Evolutionary conservation across 2,113 vertebrate genomes (phyloP).

Genomic region (Athene cunicularia): DNA sequence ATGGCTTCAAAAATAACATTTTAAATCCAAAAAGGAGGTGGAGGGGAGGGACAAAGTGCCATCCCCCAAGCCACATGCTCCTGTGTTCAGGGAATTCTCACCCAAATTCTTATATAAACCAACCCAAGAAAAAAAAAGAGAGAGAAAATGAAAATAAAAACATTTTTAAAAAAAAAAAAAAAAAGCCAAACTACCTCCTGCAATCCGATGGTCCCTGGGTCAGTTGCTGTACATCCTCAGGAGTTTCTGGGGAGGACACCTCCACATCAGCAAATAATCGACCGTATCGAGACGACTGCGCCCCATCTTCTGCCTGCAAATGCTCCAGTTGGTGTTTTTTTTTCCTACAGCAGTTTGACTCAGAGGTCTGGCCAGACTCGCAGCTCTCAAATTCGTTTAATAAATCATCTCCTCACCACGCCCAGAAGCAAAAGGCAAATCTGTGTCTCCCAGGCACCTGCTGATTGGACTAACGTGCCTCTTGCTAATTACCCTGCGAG

Average conservation of each 20-base stretch:
- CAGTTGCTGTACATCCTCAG: not conserved
- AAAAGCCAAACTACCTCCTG: conserved; percentile 17
- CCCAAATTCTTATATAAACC: not conserved
- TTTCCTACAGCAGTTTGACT: not conserved
- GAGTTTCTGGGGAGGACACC: not conserved
- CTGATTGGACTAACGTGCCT: conserved; percentile 54
- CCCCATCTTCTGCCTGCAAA: conserved; percentile 19
- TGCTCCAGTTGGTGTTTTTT: not conserved
- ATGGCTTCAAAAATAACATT: not conserved
- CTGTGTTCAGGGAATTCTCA: not conserved
- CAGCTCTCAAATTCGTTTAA: conserved; percentile 54
- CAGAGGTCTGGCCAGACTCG: not conserved
- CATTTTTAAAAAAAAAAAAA: not conserved
- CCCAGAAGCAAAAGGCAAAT: conserved; percentile 64
- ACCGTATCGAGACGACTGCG: not conserved
- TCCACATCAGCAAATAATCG: not conserved
- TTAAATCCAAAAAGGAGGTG: not conserved
- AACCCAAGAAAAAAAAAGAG: not conserved
- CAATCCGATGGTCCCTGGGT: not conserved
- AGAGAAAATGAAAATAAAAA: not conserved
- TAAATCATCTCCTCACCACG: conserved; percentile 58
- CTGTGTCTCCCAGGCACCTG: conserved; percentile 53
- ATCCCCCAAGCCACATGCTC: rapidly evolving
- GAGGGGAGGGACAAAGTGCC: rapidly evolving
- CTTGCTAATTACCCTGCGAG: conserved; percentile 44